These are phyloP conservation scores for Pyrocephalus nanus DNA, from an alignment of 2,797 vertebrate species.

Conservation along the genomic window DNA sequence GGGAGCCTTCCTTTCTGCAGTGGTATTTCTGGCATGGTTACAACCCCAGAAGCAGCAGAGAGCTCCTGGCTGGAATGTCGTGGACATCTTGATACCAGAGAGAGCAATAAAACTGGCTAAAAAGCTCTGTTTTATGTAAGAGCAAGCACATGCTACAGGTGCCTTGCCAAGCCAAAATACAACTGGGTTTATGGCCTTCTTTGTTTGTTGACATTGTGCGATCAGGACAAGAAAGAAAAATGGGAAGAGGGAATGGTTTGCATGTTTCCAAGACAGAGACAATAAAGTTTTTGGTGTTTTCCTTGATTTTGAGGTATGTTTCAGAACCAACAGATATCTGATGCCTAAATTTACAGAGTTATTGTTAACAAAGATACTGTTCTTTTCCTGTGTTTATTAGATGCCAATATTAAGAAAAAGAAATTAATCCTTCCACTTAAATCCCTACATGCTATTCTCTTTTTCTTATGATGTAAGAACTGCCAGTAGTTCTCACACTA, in stretches of 20 bases:
- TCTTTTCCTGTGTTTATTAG: not conserved
- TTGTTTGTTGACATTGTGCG: slow-evolving; percentile 57
- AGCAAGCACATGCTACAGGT: slow-evolving; percentile 30
- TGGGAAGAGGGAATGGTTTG: not conserved
- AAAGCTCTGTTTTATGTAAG: slow-evolving; percentile 56
- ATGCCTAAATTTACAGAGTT: not conserved
- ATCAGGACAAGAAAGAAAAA: slow-evolving; percentile 44
- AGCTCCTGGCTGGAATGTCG: slow-evolving; percentile 28
- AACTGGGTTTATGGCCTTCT: slow-evolving; percentile 38
- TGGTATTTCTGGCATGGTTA: slow-evolving; percentile 49
- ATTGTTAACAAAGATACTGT: not conserved
- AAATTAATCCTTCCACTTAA: not conserved
- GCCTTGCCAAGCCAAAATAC: slow-evolving; percentile 41
- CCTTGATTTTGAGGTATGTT: slow-evolving; percentile 4
- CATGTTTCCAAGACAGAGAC: slow-evolving; percentile 16
- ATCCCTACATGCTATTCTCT: not conserved
- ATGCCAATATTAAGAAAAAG: not conserved
- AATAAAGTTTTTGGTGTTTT: not conserved
- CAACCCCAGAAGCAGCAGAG: slow-evolving; percentile 26
- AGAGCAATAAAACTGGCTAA: slow-evolving; percentile 27
- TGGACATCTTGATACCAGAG: slow-evolving; percentile 11
- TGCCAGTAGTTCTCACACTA: not conserved
- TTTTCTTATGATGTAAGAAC: not conserved
- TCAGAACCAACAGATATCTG: not conserved
- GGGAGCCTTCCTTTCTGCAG: slow-evolving; percentile 14